Percentiles rank a stretch among this genome's conserved stretches.
phyloP scores from a whole-genome alignment of 2,113 vertebrate genomes.

The Felis catus region DNA sequence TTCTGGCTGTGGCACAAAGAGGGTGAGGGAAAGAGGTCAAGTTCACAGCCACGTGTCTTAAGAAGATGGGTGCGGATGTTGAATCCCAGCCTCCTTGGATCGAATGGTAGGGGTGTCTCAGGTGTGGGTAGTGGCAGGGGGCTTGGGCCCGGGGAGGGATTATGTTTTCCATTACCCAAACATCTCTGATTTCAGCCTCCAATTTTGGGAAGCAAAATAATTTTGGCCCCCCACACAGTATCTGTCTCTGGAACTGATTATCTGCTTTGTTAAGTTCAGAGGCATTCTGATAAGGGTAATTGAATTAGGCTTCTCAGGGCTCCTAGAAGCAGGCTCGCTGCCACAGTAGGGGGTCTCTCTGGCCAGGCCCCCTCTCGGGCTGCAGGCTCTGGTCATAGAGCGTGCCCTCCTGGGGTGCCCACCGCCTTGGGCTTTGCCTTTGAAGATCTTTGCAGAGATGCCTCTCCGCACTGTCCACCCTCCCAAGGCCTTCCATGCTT shows the following conservation, averaged over 20 bases:
- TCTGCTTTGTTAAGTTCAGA: conserved; percentile 88
- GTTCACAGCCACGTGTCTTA: conserved; percentile 33
- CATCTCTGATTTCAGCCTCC: conserved; percentile 85
- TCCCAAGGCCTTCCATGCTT: conserved; percentile 33
- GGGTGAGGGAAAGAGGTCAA: conserved; percentile 6
- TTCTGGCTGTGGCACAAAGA: background rate
- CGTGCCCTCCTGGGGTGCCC: conserved; percentile 53
- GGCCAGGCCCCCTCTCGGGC: conserved; percentile 57
- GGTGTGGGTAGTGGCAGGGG: conserved; percentile 70
- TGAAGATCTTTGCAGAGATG: conserved; percentile 76
- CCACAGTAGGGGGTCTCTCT: conserved; percentile 81
- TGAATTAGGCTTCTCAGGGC: conserved; percentile 86
- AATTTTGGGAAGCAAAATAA: conserved; percentile 84
- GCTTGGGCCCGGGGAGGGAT: conserved; percentile 59
- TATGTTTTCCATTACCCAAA: conserved; percentile 83
- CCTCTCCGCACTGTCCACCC: conserved; percentile 8
- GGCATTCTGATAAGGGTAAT: conserved; percentile 88
- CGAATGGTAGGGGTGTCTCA: conserved; percentile 64
- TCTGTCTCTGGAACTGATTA: conserved; percentile 89
- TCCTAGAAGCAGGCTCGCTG: conserved; percentile 81
- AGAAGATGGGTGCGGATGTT: background rate
- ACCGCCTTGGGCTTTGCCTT: conserved; percentile 60
- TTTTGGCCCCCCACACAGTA: conserved; percentile 85
- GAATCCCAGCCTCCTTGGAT: background rate
- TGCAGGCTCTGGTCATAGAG: background rate